Base-by-base conservation (phyloP, 2,113 vertebrate genomes). In the Eudorcas thomsonii region DNA sequence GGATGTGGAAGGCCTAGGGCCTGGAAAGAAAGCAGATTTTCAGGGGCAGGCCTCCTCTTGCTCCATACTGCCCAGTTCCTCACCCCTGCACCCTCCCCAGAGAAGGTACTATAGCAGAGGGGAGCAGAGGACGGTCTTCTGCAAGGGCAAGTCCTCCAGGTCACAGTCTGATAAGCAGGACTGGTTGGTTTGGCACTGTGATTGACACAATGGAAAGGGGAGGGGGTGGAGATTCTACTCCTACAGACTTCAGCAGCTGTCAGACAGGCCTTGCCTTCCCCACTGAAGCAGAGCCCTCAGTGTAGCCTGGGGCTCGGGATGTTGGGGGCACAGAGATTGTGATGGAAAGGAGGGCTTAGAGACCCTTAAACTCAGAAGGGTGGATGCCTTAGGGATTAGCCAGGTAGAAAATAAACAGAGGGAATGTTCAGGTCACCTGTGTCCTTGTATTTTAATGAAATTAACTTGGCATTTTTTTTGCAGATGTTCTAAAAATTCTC, bases 381-480 rank as follows among this genome's bases (percentile, higher is more conserved):
- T 1, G 2, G 85, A 55, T 64, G 77, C 45, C 81, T 96, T 43
- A n/a, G 39, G 59, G 84, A 85, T 60, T 16, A 88, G 48, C 25
- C 84, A 21, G 57, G 36, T 96, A 55, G 82, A 85, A 96, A 94
- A 54, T 26, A 43, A 90, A 91, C 33, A 80, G 26, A 77, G n/a
- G 26, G 39, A 43, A 87, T 48, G 48, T 36, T 93, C 54, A 43
- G n/a, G 54, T 93, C 88, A 91, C 25, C n/a, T 94, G 36, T 91
- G 78, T 48, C 28, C 71, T 94, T 67, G n/a, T 88, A 86, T 96
- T 90, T 89, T 88, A 95, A 90, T 94, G 52, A 95, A 81, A 93
- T 94, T 83, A 93, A 85, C 52, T 93, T 96, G 52, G 26, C 57
- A 54, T 88, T 97, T 97, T 45, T 59, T 94, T 88, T 85, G 83